phyloP scores from a whole-genome alignment of 1,140 invertebrate genomes.

The Luehdorfia chinensis region DNA sequence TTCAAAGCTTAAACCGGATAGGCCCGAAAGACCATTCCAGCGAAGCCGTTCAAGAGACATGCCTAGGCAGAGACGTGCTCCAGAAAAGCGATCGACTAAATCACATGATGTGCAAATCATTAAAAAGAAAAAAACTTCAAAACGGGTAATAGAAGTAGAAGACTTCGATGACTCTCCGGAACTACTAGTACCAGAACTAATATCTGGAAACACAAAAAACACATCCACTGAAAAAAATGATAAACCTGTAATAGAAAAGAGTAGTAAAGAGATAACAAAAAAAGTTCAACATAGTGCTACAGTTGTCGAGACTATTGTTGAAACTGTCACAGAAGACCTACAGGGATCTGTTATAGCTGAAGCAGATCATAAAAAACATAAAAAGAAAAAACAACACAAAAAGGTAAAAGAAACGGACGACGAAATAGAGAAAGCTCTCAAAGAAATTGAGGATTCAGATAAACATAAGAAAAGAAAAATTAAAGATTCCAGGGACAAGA shows the following conservation, averaged over 20 bases:
- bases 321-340: constrained; percentile 17
- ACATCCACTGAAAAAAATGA: constrained; percentile 13
- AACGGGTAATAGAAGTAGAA: constrained; percentile 62
- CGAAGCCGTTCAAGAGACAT: constrained; percentile 66
- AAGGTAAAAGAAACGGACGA: constrained; percentile 67
- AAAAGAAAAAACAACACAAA: constrained; percentile 70
- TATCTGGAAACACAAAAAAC: background rate
- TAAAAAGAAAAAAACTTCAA: constrained; percentile 62
- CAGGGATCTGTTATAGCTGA: constrained; percentile 16
- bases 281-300: constrained; percentile 39
- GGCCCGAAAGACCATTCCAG: constrained; percentile 41
- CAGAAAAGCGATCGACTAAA: constrained; percentile 56
- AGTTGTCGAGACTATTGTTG: constrained; percentile 37
- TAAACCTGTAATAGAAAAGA: constrained; percentile 19
- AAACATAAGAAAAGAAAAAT: constrained; percentile 54
- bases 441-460: constrained; percentile 72
- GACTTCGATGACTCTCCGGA: constrained; percentile 58
- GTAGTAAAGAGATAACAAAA: constrained; percentile 32
- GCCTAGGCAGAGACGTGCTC: constrained; percentile 56
- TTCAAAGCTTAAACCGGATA: constrained; percentile 43
- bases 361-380: constrained; percentile 48
- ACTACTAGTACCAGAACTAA: constrained; percentile 18
- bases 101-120: constrained; percentile 41
- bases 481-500: constrained; percentile 35
- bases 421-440: constrained; percentile 76